Conservation (phyloP, 2,113 vertebrate species). For the Fukomys damarensis region DNA sequence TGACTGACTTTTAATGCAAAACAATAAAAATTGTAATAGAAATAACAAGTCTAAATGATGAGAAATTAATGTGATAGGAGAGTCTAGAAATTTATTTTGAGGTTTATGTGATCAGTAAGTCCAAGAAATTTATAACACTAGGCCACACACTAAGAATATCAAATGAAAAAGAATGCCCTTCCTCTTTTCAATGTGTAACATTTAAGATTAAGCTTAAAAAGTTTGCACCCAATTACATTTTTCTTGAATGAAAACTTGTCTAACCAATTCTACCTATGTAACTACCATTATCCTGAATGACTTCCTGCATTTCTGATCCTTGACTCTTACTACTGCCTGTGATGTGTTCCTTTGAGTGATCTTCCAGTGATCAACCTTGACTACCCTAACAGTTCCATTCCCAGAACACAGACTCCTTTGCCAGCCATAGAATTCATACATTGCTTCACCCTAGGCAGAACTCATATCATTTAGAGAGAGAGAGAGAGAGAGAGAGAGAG, state of each 20-base stretch:
- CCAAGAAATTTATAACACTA: background rate
- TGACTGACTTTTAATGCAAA: background rate
- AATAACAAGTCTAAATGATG: background rate
- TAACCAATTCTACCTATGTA: background rate
- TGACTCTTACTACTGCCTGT: background rate
- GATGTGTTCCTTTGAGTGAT: background rate
- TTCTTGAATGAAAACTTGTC: background rate
- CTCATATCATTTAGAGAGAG: background rate
- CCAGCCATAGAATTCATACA: background rate
- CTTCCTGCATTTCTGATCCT: background rate
- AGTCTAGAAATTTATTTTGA: background rate
- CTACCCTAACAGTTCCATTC: background rate
- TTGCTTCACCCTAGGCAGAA: background rate
- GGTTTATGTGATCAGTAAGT: background rate
- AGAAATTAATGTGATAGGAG: background rate
- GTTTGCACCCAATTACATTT: background rate
- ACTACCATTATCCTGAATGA: background rate
- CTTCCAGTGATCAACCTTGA: background rate
- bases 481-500: no score
- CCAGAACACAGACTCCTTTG: background rate
- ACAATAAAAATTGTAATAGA: background rate
- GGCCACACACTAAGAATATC: background rate
- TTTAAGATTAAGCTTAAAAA: background rate
- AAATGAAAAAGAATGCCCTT: background rate
- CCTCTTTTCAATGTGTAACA: background rate